Conservation (phyloP, 2,888 invertebrate species). For the Endotricha flammealis region DNA sequence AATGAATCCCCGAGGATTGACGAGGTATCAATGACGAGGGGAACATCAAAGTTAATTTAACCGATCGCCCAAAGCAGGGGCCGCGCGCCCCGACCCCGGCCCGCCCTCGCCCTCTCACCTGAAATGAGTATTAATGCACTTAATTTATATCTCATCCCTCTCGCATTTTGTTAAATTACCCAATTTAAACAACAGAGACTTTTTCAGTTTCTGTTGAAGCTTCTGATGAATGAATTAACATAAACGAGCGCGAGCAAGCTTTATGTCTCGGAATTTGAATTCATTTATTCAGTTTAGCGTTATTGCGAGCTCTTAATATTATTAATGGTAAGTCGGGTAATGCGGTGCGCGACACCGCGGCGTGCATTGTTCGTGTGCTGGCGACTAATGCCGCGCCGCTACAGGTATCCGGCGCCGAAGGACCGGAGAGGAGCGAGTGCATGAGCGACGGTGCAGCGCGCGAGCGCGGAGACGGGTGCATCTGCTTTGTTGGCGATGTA, state of each 20-base stretch:
- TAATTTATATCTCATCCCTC: conserved; percentile 3
- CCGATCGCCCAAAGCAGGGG: conserved; percentile 21
- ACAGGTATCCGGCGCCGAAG: neutral
- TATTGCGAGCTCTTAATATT: conserved; percentile 2
- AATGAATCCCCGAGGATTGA: conserved; percentile 20
- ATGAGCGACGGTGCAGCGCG: neutral
- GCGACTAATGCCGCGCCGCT: neutral
- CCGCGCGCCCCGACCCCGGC: conserved; percentile 5
- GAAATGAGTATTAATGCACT: conserved; percentile 5
- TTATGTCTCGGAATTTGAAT: conserved; percentile 6
- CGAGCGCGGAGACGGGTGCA: too few species aligned
- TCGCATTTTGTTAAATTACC: conserved; percentile 7
- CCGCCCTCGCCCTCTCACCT: conserved; percentile 5
- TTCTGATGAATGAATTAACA: conserved; percentile 8
- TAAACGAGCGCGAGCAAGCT: conserved; percentile 3
- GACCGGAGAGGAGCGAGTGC: neutral
- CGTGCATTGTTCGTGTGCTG: neutral
- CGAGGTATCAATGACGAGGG: conserved; percentile 30
- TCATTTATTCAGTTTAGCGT: conserved; percentile 9
- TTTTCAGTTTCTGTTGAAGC: conserved; percentile 1
- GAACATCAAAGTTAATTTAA: conserved; percentile 33
- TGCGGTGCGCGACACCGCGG: neutral
- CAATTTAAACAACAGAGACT: conserved; percentile 6
- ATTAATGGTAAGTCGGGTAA: neutral
- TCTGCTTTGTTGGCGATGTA: neutral